Evolutionary conservation across 2,888 invertebrate species (phyloP).

Genomic region (Clunio marinus): DNA sequence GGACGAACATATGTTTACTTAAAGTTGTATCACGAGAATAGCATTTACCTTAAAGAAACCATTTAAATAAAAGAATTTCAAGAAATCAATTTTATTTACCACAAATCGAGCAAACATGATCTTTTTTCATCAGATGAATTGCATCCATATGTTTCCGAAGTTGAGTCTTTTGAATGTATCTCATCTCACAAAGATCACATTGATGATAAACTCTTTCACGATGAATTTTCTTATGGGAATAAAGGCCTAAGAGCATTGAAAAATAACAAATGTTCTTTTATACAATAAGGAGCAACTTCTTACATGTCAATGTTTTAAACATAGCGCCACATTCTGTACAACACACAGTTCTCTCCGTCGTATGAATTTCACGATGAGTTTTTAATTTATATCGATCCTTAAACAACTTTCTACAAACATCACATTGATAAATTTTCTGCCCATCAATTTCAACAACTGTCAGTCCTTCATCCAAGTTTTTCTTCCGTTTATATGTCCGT

Average conservation of each 20-base stretch:
- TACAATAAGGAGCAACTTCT: no score
- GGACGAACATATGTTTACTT: constrained; percentile 29
- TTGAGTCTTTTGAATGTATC: constrained; percentile 29
- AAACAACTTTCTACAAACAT: neutral
- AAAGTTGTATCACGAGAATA: constrained; percentile 30
- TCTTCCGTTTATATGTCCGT: neutral
- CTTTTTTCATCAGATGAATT: constrained; percentile 27
- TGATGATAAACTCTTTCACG: constrained; percentile 18
- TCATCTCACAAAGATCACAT: constrained; percentile 31
- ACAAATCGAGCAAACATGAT: constrained; percentile 19
- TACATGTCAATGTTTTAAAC: constrained; percentile 23
- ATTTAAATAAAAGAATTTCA: neutral
- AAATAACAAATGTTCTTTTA: no score
- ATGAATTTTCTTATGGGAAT: constrained; percentile 30
- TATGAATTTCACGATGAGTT: constrained; percentile 21
- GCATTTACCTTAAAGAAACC: constrained; percentile 11
- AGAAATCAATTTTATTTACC: neutral
- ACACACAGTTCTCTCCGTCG: neutral
- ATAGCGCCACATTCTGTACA: constrained; percentile 27
- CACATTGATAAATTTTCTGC: constrained; percentile 23
- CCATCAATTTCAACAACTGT: constrained; percentile 16
- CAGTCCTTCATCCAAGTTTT: constrained; percentile 15
- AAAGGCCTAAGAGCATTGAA: no score
- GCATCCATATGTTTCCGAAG: constrained; percentile 26
- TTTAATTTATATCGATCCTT: constrained; percentile 24